phyloP scores from a whole-genome alignment of 2,888 invertebrate species.

The Pachycephus smyrnensis region DNA sequence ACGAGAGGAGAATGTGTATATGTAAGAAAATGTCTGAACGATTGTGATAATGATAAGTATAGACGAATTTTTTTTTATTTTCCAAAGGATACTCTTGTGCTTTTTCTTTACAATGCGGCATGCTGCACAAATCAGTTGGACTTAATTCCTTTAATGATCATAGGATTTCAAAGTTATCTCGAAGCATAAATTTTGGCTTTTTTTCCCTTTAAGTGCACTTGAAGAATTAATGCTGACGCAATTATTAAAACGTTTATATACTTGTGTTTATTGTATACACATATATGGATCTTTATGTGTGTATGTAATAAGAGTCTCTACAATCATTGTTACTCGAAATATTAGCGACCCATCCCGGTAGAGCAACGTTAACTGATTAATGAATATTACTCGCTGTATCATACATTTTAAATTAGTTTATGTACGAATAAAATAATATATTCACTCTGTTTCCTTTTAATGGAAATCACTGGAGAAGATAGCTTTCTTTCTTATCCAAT shows the following conservation, averaged over 20 bases:
- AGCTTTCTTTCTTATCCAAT: background rate
- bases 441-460: conserved; percentile 40
- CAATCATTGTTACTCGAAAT: conserved; percentile 47
- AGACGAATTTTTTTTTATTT: background rate
- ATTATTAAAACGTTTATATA: background rate
- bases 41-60: background rate
- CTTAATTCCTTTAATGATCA: too few species aligned
- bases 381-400: conserved; percentile 51
- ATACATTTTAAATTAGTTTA: conserved; percentile 59
- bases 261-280: background rate
- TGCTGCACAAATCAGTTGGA: too few species aligned
- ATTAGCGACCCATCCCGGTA: conserved; percentile 34
- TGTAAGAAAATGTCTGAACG: background rate
- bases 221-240: background rate
- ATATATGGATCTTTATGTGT: background rate
- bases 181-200: background rate
- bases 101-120: too few species aligned
- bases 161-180: background rate
- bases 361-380: conserved; percentile 47
- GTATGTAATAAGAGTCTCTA: conserved; percentile 14
- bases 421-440: conserved; percentile 57
- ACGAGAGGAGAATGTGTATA: background rate
- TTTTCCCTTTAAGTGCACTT: background rate
- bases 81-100: too few species aligned
- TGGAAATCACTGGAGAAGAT: background rate